Evolutionary conservation across 2,113 vertebrate genomes (phyloP).

Genomic region (Carlito syrichta): DNA sequence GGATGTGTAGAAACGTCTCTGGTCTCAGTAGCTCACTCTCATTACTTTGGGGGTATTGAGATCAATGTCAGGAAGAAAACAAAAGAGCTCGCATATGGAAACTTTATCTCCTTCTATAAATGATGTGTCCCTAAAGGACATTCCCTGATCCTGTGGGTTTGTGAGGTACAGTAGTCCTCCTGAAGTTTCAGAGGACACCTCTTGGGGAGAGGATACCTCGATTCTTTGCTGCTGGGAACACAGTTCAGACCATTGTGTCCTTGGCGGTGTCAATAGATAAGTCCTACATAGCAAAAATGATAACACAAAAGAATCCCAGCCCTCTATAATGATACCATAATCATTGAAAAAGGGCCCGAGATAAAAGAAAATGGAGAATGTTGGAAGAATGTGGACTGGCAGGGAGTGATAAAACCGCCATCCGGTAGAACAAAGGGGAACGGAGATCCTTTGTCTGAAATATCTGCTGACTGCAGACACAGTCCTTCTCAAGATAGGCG

Average conservation of each 20-base stretch:
- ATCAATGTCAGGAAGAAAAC: background rate
- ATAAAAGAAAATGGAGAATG: conserved; percentile 13
- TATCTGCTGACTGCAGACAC: background rate
- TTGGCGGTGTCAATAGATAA: background rate
- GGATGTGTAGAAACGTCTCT: background rate
- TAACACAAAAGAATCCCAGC: conserved; percentile 6
- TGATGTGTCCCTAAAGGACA: background rate
- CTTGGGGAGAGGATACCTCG: background rate
- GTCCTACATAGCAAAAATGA: background rate
- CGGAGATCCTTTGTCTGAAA: background rate
- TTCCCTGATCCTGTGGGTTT: background rate
- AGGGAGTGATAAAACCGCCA: conserved; percentile 3
- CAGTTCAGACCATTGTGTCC: background rate
- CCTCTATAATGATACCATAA: background rate
- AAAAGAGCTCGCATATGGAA: background rate
- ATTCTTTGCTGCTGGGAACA: background rate
- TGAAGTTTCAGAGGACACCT: background rate
- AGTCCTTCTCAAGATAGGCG: background rate
- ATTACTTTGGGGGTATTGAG: background rate
- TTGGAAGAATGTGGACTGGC: background rate
- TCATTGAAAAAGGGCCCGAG: background rate
- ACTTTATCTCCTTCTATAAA: background rate
- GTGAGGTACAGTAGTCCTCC: background rate
- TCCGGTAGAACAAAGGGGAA: background rate
- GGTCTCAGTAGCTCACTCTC: background rate